A percentile compares a stretch with the other conserved stretches of the same genome.
Conservation (phyloP, 2,113 vertebrate genomes). For the Plectropomus leopardus region DNA sequence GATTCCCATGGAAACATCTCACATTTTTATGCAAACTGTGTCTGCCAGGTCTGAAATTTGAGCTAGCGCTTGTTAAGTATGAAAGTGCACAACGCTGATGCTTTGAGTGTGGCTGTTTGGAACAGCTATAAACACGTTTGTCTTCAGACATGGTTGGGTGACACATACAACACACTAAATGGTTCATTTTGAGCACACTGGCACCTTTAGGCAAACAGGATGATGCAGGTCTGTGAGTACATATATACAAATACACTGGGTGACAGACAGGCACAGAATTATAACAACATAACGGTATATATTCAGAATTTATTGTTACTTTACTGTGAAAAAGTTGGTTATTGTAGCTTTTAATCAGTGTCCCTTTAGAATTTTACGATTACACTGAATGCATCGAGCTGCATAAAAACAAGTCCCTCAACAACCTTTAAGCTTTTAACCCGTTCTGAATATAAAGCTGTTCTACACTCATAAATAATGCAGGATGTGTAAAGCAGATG, state of each 20-base stretch:
- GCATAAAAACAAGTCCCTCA: slow-evolving; percentile 64
- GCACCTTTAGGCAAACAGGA: not conserved
- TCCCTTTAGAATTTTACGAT: slow-evolving; percentile 46
- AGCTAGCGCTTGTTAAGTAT: no score
- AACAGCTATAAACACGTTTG: not conserved
- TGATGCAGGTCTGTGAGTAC: not conserved
- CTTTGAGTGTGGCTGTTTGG: not conserved
- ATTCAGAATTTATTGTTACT: slow-evolving; percentile 32
- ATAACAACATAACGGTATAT: not conserved
- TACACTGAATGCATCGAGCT: slow-evolving; percentile 5
- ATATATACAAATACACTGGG: not conserved
- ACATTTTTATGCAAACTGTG: no score
- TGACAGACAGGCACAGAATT: not conserved
- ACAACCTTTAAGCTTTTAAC: slow-evolving; percentile 79
- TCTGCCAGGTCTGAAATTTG: no score
- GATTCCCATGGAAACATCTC: no score
- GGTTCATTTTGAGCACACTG: not conserved
- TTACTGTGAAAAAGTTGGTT: slow-evolving; percentile 14
- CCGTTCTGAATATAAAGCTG: slow-evolving; percentile 70
- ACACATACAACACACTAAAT: not conserved
- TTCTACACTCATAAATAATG: slow-evolving; percentile 80
- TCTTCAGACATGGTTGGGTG: not conserved
- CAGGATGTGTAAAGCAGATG: slow-evolving; percentile 79
- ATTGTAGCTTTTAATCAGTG: slow-evolving; percentile 56
- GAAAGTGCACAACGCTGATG: no score